Evolutionary conservation across 2,888 invertebrate species (phyloP), one percentile per base, ranked within the genome.

Genomic region (Metellina segmentata): DNA sequence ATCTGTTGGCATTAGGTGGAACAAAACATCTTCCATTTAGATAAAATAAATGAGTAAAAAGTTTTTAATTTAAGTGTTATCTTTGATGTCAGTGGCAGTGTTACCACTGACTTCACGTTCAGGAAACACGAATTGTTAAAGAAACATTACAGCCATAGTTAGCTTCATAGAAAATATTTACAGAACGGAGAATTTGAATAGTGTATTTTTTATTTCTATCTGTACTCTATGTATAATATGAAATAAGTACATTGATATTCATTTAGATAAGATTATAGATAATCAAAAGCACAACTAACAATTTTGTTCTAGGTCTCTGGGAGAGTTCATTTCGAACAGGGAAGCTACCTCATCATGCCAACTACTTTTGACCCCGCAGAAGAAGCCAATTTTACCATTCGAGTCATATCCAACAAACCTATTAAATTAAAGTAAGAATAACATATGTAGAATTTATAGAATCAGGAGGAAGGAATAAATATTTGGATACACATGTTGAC

Each of bases 321-420:
- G 95, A 96, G 98, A 94, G 97, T 97, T 94, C 96, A 96, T 93
- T 95, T 98, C 93, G 97, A 97, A 94, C 96, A 97, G 93, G 98
- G 98, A 5, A 96, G 97, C 53, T 98, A 98, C 95, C 95, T 98
- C 75, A 96, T 98, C 78, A 96, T 98, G 94, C 98, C 98, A 0
- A 98, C 98, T 1, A 98, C 98, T 0, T 98, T 98, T 94, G 98
- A 98, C 94, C 97, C 98, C 0, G 97, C 97, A 0, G 97, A 98
- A 94, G 98, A 98, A 95, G 97, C 98, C 0, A 97, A 97, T 94
- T 98, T 98, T 94, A 98, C 98, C 0, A 96, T 98, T 1, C 95
- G 98, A 93, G 97, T 98, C 79, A 97, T 96, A 95, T 97, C 98
- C 69, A 96, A 96, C 93, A 97, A 97, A 94, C 96, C 97, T 0